Conservation (phyloP, 2,113 vertebrate species). For the Lasiurus borealis region DNA sequence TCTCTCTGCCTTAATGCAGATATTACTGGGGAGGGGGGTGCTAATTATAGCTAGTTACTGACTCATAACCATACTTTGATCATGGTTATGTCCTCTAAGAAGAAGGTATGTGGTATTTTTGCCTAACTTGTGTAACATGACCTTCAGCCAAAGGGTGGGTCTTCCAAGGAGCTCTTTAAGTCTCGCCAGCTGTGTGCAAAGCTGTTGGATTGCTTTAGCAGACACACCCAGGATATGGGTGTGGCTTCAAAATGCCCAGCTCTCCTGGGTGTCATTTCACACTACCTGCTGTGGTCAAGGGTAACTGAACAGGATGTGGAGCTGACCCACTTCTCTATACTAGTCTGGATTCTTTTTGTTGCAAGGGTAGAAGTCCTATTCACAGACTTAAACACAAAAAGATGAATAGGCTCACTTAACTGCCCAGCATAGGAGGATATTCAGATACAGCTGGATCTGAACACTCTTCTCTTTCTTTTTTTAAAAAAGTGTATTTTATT, state of each 20-base stretch:
- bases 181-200: neutral
- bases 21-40: constrained; percentile 12
- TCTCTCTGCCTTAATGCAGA: constrained; percentile 55
- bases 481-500: no score
- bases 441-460: neutral
- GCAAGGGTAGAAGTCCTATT: neutral
- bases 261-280: neutral
- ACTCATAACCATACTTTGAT: constrained; percentile 63
- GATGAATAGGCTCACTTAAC: neutral
- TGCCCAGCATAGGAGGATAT: no score
- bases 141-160: neutral
- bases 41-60: constrained; percentile 57
- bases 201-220: neutral
- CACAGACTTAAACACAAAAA: neutral
- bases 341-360: neutral
- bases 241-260: neutral
- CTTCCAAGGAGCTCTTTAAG: neutral
- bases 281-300: neutral
- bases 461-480: no score
- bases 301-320: neutral
- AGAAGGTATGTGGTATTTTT: constrained; percentile 40
- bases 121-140: neutral
- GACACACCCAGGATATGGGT: constrained; percentile 18
- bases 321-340: neutral
- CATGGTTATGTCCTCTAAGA: constrained; percentile 43